phyloP scores from a whole-genome alignment of 2,113 vertebrate species.

The Progne subis region DNA sequence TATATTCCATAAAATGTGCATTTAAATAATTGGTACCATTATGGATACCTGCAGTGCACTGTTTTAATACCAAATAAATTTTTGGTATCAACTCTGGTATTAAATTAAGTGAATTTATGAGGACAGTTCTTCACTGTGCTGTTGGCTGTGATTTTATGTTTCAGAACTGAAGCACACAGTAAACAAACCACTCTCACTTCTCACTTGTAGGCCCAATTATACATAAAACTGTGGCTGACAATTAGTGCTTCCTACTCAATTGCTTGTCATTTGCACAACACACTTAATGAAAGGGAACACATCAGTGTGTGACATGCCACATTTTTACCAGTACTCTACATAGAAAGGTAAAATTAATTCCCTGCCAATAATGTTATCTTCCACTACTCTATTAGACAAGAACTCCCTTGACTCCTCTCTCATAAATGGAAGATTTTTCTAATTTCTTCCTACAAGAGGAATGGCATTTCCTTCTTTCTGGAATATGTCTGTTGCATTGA shows the following conservation, averaged over 20 bases:
- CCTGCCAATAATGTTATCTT: neutral
- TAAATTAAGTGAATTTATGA: neutral
- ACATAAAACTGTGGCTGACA: neutral
- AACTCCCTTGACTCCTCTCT: neutral
- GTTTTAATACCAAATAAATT: neutral
- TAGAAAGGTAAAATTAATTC: neutral
- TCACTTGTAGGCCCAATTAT: neutral
- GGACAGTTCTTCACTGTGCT: neutral
- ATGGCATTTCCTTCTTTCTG: neutral
- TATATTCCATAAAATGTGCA: neutral
- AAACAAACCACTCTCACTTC: constrained; percentile 8
- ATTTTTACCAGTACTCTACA: neutral
- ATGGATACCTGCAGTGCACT: neutral
- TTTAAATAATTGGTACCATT: neutral
- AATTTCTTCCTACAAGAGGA: neutral
- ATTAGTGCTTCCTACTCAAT: neutral
- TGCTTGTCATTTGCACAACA: neutral
- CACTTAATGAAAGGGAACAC: neutral
- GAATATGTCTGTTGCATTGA: neutral
- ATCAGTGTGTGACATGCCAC: neutral
- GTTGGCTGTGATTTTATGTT: neutral
- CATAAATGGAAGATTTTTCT: neutral
- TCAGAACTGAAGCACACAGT: neutral
- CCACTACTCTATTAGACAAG: neutral
- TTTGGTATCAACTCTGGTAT: neutral